Base-by-base conservation (phyloP, 2,888 invertebrate genomes). In the Macrostomum cliftonense region DNA sequence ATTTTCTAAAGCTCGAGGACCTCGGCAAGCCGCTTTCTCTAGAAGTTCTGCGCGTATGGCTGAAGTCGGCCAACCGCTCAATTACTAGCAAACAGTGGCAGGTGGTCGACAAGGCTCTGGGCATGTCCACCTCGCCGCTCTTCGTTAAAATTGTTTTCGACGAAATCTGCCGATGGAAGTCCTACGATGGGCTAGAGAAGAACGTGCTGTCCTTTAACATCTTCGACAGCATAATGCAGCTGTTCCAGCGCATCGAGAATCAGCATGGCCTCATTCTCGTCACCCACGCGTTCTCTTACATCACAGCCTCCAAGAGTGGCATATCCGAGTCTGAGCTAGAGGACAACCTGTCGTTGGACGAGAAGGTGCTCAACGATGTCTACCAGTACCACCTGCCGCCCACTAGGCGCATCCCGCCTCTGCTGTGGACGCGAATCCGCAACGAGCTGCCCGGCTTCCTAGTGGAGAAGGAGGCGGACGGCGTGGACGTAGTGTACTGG, bases 361-460 rank as follows among this genome's bases (percentile, higher is more conserved):
- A 97, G 65, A 86, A 83, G 56, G 61, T 63, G n/a, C 71, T 95
- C 52, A 93, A 95, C 64, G 95, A 95, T 63, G 93, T 95, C 0
- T 95, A 93, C 64, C 95, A 97, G 67, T 95, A 95, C 71, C 95
- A 97, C 75, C 76, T 97, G 62, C 95, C 95, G 1, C 95, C 95
- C 0, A 88, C 88, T 0, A 74, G 95, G 52, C 76, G 93, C 54
- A 95, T 95, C 54, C 93, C 93, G 0, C 93, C 93, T 0, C 70
- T 95, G 17, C 71, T 95, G 28, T 97, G 95, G 95, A 93, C 93
- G 1, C 76, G 95, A 61, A 93, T 97, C 53, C 77, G 93, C 39
- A 91, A 88, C 66, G 91, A 95, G 73, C 74, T 97, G 28, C 93
- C 93, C 0, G 89, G 88, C 70, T 97, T 97, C 66, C 72, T 97